Evolutionary conservation across 1,140 invertebrate species (phyloP).

Genomic region (Lasioglossum albipes): DNA sequence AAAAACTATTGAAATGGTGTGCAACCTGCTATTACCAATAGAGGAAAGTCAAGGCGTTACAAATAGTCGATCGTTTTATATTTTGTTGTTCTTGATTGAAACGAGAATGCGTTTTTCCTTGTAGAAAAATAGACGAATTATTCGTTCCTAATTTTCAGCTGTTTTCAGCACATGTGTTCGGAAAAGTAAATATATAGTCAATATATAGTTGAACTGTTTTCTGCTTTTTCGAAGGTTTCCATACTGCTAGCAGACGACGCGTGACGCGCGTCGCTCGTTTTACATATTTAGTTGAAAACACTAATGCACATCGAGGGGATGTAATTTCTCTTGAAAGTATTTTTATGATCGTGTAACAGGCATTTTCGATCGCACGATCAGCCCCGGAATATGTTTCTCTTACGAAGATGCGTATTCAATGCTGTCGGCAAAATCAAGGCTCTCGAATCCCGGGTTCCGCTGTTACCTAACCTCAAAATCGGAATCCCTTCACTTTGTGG

Average conservation of each 20-base stretch:
- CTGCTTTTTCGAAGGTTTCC: background rate
- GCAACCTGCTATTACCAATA: constrained; percentile 14
- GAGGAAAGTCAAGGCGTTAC: background rate
- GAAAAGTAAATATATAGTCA: too few relatives aligned
- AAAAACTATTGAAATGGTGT: constrained; percentile 20
- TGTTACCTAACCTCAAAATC: constrained; percentile 25
- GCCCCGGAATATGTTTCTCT: constrained; percentile 34
- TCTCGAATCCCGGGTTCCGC: background rate
- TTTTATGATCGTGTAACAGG: background rate
- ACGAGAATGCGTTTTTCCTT: background rate
- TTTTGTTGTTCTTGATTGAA: background rate
- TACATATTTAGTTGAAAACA: constrained; percentile 6
- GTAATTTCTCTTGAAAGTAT: background rate
- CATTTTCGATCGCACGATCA: background rate
- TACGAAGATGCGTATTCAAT: constrained; percentile 19
- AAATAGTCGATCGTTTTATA: background rate
- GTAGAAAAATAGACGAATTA: background rate
- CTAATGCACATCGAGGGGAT: fast-evolving
- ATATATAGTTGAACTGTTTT: background rate
- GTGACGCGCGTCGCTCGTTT: background rate
- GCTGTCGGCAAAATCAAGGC: background rate
- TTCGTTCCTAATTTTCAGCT: background rate
- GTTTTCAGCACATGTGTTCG: background rate
- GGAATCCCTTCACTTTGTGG: background rate
- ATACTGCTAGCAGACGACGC: constrained; percentile 4